These are phyloP conservation scores for Heloderma charlesbogerti DNA, from an alignment of 2,113 vertebrate species.

Conservation along the genomic window DNA sequence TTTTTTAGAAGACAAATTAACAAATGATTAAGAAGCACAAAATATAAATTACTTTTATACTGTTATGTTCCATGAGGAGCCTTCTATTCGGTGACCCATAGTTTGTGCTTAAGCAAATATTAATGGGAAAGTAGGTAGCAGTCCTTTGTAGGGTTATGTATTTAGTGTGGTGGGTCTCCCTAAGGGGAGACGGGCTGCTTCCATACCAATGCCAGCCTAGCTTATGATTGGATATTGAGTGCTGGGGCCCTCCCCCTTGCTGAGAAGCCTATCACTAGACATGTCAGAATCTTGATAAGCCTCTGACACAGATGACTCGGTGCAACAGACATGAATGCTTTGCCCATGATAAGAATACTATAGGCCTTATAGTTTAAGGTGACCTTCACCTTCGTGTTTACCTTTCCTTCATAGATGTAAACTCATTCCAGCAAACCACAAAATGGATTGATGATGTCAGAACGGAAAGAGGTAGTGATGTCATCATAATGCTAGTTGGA, in stretches of 20 bases:
- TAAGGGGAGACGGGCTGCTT: fast-evolving
- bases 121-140: not conserved
- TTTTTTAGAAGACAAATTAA: slow-evolving; percentile 22
- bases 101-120: fast-evolving
- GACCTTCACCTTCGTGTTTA: slow-evolving; percentile 61
- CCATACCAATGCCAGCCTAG: not conserved
- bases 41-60: slow-evolving; percentile 12
- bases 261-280: slow-evolving; percentile 47
- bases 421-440: slow-evolving; percentile 99
- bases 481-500: slow-evolving; percentile 99
- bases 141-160: not conserved
- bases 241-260: not conserved
- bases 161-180: not conserved
- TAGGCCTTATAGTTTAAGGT: slow-evolving; percentile 21
- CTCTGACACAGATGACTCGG: slow-evolving; percentile 36
- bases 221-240: not conserved
- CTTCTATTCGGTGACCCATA: not conserved
- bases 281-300: slow-evolving; percentile 34
- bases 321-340: slow-evolving; percentile 19
- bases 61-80: slow-evolving; percentile 16
- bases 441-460: slow-evolving; percentile 99
- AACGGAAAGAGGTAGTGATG: slow-evolving; percentile 97
- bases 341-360: not conserved
- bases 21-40: slow-evolving; percentile 40
- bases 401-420: slow-evolving; percentile 87